These are phyloP conservation scores for Leptinotarsa undecemlineata DNA, from an alignment of 1,140 invertebrate species.

Conservation along the genomic window DNA sequence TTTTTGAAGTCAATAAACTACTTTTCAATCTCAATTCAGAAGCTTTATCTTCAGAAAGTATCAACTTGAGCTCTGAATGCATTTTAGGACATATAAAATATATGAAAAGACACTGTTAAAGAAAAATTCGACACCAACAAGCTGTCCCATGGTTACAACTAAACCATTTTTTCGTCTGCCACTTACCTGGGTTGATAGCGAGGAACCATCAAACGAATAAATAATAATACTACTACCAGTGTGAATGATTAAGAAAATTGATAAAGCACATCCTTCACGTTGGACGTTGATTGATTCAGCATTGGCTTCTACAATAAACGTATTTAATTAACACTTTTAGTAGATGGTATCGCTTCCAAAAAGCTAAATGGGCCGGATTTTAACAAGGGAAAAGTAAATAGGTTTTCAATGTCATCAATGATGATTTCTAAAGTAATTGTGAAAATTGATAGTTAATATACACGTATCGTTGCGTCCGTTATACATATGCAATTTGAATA, in stretches of 20 bases:
- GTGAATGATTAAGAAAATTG: slow-evolving; percentile 42
- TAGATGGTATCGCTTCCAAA: slow-evolving; percentile 30
- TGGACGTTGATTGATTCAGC: slow-evolving; percentile 42
- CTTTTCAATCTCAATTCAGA: too few relatives aligned
- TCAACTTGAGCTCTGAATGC: too few relatives aligned
- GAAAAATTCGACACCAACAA: slow-evolving; percentile 35
- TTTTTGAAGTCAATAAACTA: too few relatives aligned
- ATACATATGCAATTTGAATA: too few relatives aligned
- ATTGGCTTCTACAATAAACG: slow-evolving; percentile 32
- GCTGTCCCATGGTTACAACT: slow-evolving; percentile 33
- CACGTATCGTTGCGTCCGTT: too few relatives aligned
- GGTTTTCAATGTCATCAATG: too few relatives aligned
- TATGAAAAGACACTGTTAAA: slow-evolving; percentile 39
- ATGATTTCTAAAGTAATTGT: too few relatives aligned
- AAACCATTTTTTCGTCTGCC: slow-evolving; percentile 35
- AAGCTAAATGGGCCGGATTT: slow-evolving; percentile 6
- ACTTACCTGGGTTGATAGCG: slow-evolving; percentile 32
- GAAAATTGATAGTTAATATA: too few relatives aligned
- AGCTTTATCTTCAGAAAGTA: too few relatives aligned
- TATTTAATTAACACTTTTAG: slow-evolving; percentile 42
- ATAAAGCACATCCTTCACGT: slow-evolving; percentile 40
- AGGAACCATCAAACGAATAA: slow-evolving; percentile 35
- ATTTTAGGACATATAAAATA: slow-evolving; percentile 36
- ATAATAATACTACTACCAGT: slow-evolving; percentile 39
- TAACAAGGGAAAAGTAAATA: not conserved